Evolutionary conservation across 2,888 invertebrate species (phyloP).

Genomic region (Melolontha melolontha): DNA sequence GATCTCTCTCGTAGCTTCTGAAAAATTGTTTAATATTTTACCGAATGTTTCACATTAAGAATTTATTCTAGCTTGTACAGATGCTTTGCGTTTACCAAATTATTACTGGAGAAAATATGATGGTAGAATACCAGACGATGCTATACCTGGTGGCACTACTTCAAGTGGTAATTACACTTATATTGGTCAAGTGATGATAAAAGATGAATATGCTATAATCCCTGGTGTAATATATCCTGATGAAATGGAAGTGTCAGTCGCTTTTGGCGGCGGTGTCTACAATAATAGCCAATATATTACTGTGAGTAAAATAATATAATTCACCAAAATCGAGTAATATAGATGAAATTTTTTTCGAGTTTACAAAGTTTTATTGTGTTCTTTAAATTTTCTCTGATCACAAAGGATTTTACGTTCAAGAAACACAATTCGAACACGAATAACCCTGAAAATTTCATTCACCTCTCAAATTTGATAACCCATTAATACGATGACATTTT

Average conservation of each 20-base stretch:
- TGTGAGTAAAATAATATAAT: background rate
- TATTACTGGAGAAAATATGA: constrained; percentile 13
- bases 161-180: background rate
- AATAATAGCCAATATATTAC: background rate
- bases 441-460: too few relatives aligned
- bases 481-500: too few relatives aligned
- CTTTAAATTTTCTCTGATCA: too few relatives aligned
- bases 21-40: too few relatives aligned
- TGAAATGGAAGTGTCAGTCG: background rate
- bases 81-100: background rate
- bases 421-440: too few relatives aligned
- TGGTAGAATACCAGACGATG: constrained; percentile 8
- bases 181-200: constrained; percentile 3
- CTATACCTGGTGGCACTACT: background rate
- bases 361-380: too few relatives aligned
- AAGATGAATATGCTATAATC: background rate
- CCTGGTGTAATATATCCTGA: constrained; percentile 3
- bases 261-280: background rate
- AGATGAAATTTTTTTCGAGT: too few relatives aligned
- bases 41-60: background rate
- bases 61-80: constrained; percentile 1
- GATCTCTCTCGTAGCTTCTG: too few relatives aligned
- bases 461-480: too few relatives aligned
- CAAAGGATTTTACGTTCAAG: too few relatives aligned
- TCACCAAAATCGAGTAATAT: too few relatives aligned